Conservation (phyloP, 2,888 invertebrate genomes). For the Physocephala rufipes region DNA sequence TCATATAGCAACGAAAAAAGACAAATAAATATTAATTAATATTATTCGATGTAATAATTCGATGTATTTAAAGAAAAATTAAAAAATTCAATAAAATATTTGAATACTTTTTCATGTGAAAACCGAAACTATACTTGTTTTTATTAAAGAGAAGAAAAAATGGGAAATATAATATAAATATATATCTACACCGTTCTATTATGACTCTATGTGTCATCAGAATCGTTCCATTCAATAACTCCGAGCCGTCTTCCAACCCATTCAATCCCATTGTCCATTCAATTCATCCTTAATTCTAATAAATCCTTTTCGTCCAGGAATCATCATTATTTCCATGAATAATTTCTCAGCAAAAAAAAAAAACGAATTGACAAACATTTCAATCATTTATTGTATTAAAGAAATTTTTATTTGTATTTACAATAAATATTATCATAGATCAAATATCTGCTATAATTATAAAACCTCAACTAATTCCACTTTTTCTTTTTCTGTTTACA, state of each 20-base stretch:
- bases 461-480: constrained; percentile 38
- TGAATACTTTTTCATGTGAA: constrained; percentile 35
- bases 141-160: constrained; percentile 37
- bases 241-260: constrained; percentile 17
- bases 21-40: constrained; percentile 32
- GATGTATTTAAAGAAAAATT: constrained; percentile 18
- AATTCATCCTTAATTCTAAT: background rate
- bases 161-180: no score
- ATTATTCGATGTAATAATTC: constrained; percentile 30
- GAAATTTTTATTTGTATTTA: no score
- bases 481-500: constrained; percentile 44
- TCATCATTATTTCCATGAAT: no score
- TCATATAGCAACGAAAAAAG: constrained; percentile 24
- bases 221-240: constrained; percentile 18
- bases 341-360: no score
- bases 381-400: no score
- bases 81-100: constrained; percentile 37
- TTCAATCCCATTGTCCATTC: background rate
- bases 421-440: background rate
- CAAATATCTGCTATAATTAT: background rate
- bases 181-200: background rate
- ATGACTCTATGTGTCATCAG: constrained; percentile 18
- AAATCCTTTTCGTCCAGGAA: background rate
- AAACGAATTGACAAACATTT: no score
- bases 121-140: constrained; percentile 43